Base-by-base conservation (phyloP, 2,797 vertebrate species). In the Sciurus vulgaris region DNA sequence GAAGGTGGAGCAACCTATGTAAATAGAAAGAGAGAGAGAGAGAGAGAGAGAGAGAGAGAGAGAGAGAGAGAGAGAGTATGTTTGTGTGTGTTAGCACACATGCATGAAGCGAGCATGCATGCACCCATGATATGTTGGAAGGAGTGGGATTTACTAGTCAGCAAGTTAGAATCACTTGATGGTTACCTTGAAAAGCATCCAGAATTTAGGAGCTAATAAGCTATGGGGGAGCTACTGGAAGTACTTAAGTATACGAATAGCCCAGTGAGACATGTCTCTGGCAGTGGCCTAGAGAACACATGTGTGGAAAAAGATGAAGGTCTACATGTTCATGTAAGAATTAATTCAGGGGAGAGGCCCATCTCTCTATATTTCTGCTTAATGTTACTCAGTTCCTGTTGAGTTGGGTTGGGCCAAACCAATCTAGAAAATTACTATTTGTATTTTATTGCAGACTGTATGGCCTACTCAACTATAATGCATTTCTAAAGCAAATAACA, bases 401-500 rank as follows among this genome's bases (percentile, higher is more conserved):
- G 70, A 86, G 44, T 56, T 83, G 35, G 3, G 3, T 69, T 89
- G 14, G 49, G 14, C 3, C 44, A 89, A 81, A 93, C 2, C 33
- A 73, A 76, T 47, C 26, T 54, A 86, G 44, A 92, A 94, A 83
- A 89, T 70, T 74, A 76, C 9, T 93, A 65, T 86, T 88, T 94
- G 54, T 26, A 20, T 54, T 81, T 30, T 14, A 44, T 33, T 51
- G 11, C 5, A 86, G 11, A 28, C 13, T 87, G 0, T 51, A 89
- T 92, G 63, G 3, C 38, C 70, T 84, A 2, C 26, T 86, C 26
- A 79, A 81, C 13, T 69, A n/a, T 15, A 94, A 86, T 35, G 20
- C 38, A 94, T 65, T 93, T 90, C 96, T 93, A 74, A 79, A 93
- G 10, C 33, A 83, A 86, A 15, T 56, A 94, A 41, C 3, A 24